Base-by-base conservation (phyloP, 2,888 invertebrate species). In the Phorcus lineatus region DNA sequence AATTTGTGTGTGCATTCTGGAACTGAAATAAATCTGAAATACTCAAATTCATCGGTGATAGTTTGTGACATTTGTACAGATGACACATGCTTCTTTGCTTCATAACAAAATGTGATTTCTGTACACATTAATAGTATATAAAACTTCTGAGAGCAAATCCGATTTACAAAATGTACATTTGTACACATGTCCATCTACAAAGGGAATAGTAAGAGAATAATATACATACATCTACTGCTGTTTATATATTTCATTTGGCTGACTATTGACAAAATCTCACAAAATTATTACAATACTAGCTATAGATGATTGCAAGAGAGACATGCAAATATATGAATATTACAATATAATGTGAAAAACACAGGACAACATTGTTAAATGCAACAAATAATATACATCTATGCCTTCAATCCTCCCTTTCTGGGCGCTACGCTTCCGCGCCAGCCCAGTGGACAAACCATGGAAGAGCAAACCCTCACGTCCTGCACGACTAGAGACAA, bases 161-260 rank as follows among this genome's bases (percentile, higher is more conserved):
- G 47, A 74, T 74, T 74, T 74, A 74, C 74, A 74, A 74, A 74
- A 74, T 74, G 74, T 74, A 74, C 74, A 74, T 47, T 52, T 74
- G 74, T 74, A 74, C 74, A 74, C 24, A 74, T 74, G 74, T 74
- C 74, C 40, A 52, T 62, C 62, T 24, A 62, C 24, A 36, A 36
- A 36, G 36, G 36, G 36, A 36, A 22, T 28, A 31, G 11, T 24
- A 62, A 28, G 28, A 31, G 24, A 62, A 62, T 62, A 62, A 62
- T 62, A n/a, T 62, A 62, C 62, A 62, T 28, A 13, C 62, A 62
- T 28, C 62, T 62, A 31, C 62, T 62, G 62, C 62, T 62, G 62
- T 24, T 62, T 62, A 47, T 47, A 47, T 47, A 62, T 62, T 62
- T 62, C 62, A 62, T 62, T 62, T 62, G 62, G 62, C 62, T n/a